These are phyloP conservation scores for Micropoecilia bifurca DNA, from an alignment of 2,797 vertebrate species.

Conservation along the genomic window DNA sequence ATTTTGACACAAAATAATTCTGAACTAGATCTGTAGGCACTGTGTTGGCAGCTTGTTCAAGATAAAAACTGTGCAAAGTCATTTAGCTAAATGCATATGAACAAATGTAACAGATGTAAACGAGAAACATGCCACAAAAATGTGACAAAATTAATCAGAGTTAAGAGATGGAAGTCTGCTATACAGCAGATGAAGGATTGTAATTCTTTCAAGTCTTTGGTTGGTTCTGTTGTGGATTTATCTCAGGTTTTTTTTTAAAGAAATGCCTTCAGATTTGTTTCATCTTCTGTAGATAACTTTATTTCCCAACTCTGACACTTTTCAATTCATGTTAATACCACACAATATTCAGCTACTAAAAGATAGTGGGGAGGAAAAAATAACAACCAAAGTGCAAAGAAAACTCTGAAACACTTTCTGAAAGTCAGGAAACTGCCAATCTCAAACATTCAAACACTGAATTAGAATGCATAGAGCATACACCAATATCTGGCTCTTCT, in stretches of 20 bases:
- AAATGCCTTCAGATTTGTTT: not conserved
- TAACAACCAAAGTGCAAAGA: too few species aligned
- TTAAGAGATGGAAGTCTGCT: not conserved
- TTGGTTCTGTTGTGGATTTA: not conserved
- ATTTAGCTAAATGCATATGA: not conserved
- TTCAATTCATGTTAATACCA: not conserved
- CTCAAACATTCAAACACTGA: not conserved
- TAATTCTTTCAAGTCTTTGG: not conserved
- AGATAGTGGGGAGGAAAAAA: too few species aligned
- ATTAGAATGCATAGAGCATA: not conserved
- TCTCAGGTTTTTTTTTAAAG: not conserved
- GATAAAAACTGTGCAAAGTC: not conserved
- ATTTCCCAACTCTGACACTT: not conserved
- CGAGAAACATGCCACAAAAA: not conserved
- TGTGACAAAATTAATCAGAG: not conserved
- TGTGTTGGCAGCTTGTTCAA: not conserved
- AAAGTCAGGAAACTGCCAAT: too few species aligned
- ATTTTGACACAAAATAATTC: not conserved
- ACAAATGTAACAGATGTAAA: not conserved
- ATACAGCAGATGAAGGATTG: not conserved
- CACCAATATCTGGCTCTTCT: slow-evolving; percentile 12
- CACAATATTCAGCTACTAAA: not conserved
- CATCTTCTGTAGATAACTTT: not conserved
- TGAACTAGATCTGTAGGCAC: not conserved
- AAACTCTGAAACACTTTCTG: too few species aligned